Conservation (phyloP, 1,140 invertebrate genomes). For the Thrips palmi region DNA sequence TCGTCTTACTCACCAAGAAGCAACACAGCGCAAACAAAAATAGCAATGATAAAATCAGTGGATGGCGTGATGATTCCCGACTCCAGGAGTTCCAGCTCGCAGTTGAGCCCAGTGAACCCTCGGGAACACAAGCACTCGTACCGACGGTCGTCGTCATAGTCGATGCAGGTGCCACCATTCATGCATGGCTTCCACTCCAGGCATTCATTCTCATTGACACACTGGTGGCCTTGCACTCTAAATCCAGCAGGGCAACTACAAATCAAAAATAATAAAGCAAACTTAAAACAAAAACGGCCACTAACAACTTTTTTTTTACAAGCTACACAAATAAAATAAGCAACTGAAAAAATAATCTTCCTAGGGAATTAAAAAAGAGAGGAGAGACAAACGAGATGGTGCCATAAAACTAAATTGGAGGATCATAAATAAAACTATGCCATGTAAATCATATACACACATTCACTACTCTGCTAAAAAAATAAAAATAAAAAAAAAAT, state of each 20-base stretch:
- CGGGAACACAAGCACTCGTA: slow-evolving; percentile 56
- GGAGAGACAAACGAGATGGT: neutral
- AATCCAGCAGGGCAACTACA: slow-evolving; percentile 52
- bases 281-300: slow-evolving; percentile 8
- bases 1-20: slow-evolving; percentile 63
- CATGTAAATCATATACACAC: neutral
- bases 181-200: slow-evolving; percentile 43
- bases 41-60: slow-evolving; percentile 64
- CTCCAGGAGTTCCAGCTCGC: slow-evolving; percentile 50
- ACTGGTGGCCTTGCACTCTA: slow-evolving; percentile 35
- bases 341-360: slow-evolving; percentile 1
- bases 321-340: neutral
- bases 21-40: slow-evolving; percentile 53
- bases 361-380: slow-evolving; percentile 3
- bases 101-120: slow-evolving; percentile 58
- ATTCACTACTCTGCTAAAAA: neutral
- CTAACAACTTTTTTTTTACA: neutral
- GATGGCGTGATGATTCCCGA: slow-evolving; percentile 60
- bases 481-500: slow-evolving; percentile 9
- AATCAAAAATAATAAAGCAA: slow-evolving; percentile 9
- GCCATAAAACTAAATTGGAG: slow-evolving; percentile 4
- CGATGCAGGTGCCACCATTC: slow-evolving; percentile 51
- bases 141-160: slow-evolving; percentile 44
- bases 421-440: slow-evolving; percentile 6
- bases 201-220: slow-evolving; percentile 62